Percentiles rank a stretch among this genome's conserved stretches.
These are phyloP conservation scores for Laticauda laticaudata DNA, from an alignment of 2,113 vertebrate species.

Conservation along the genomic window DNA sequence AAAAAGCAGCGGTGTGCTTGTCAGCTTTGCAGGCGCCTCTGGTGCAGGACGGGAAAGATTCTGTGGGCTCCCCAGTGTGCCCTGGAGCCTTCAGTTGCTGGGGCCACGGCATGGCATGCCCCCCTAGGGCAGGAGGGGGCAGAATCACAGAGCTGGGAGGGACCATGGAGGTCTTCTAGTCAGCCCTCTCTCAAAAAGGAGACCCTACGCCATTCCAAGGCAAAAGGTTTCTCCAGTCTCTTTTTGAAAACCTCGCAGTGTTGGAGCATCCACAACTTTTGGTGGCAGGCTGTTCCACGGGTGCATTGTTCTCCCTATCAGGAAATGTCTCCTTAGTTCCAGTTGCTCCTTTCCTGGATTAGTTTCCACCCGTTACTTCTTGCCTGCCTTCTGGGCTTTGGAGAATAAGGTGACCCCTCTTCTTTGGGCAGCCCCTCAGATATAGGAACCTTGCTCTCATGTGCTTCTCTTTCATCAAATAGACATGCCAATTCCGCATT, in stretches of 20 bases:
- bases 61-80: not conserved
- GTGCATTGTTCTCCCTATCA: rapidly evolving
- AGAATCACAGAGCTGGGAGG: too few species aligned
- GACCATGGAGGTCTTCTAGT: too few species aligned
- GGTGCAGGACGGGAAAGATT: not conserved
- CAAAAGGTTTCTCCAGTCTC: too few species aligned
- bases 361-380: not conserved
- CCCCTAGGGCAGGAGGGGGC: too few species aligned
- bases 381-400: not conserved
- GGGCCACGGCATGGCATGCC: not conserved
- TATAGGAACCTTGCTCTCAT: too few species aligned
- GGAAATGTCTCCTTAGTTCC: too few species aligned
- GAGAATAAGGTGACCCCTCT: not conserved
- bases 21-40: not conserved
- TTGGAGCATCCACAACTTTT: too few species aligned
- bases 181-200: too few species aligned
- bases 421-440: not conserved
- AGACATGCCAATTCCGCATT: too few species aligned
- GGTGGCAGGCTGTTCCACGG: rapidly evolving
- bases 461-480: too few species aligned
- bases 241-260: not conserved
- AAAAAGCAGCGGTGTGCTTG: not conserved
- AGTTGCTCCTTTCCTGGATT: not conserved
- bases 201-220: too few species aligned
- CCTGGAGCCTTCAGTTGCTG: not conserved